phyloP scores from a whole-genome alignment of 2,113 vertebrate species.

The Cyanoderma ruficeps region DNA sequence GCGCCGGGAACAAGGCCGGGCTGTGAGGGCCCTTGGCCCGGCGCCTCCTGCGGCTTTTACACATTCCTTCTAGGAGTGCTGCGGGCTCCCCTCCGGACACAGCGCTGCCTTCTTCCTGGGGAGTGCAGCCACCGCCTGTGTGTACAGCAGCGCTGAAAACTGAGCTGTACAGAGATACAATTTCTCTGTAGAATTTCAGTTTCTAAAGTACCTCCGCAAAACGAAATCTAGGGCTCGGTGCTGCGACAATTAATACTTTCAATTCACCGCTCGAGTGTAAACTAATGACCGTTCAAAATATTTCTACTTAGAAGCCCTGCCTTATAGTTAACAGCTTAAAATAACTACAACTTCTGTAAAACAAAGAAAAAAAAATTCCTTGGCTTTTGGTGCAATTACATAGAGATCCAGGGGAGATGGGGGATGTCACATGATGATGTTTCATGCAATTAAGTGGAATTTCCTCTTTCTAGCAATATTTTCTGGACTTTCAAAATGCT shows the following conservation, averaged over 20 bases:
- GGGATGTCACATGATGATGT: neutral
- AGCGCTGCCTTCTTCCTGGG: neutral
- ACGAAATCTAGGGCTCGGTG: accelerated
- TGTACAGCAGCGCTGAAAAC: neutral
- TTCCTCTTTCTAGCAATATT: neutral
- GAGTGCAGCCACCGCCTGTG: neutral
- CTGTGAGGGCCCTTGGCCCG: neutral
- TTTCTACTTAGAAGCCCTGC: neutral
- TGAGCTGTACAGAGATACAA: neutral
- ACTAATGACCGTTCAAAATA: neutral
- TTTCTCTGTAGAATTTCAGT: too few species aligned
- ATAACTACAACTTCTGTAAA: neutral
- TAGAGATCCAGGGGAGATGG: neutral
- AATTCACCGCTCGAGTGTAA: neutral
- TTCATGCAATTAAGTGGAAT: neutral
- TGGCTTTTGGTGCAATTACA: neutral
- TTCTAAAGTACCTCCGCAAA: neutral
- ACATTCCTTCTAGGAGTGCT: neutral
- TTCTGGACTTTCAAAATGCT: neutral
- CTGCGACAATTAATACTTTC: neutral
- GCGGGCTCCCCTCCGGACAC: neutral
- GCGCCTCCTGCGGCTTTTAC: neutral
- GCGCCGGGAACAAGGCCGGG: neutral
- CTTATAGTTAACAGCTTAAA: neutral
- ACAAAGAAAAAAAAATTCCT: neutral